Evolutionary conservation across 1,140 invertebrate species (phyloP).

Genomic region (Drosophila jambulina): DNA sequence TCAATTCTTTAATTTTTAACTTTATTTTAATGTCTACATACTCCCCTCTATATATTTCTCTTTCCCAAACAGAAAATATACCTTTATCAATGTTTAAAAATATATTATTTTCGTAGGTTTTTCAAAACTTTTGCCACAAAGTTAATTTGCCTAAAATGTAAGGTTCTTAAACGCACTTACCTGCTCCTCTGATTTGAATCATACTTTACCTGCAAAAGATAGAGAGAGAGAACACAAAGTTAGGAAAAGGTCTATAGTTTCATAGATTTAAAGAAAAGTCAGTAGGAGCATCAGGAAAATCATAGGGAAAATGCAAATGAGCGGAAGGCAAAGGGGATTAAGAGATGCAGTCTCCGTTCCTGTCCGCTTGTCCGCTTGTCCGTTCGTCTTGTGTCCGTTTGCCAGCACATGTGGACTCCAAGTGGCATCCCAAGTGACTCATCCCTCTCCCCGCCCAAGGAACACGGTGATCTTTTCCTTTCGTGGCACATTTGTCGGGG

Average conservation of each 20-base stretch:
- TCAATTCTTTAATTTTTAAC: no score
- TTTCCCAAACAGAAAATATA: background rate
- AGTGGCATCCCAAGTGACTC: conserved; percentile 24
- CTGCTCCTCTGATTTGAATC: conserved; percentile 29
- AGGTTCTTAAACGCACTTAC: conserved; percentile 54
- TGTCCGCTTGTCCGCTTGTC: conserved; percentile 1
- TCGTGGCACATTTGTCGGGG: conserved; percentile 66
- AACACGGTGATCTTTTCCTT: conserved; percentile 60
- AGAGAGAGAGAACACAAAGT: background rate
- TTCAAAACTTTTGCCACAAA: conserved; percentile 29
- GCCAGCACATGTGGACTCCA: conserved; percentile 57
- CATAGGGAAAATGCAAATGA: conserved; percentile 60
- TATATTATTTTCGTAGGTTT: background rate
- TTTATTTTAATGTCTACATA: background rate
- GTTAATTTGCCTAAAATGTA: conserved; percentile 18
- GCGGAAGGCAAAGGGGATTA: conserved; percentile 61
- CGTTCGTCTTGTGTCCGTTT: conserved; percentile 24
- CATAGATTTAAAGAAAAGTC: conserved; percentile 21
- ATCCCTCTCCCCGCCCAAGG: conserved; percentile 1
- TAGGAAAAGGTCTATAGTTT: conserved; percentile 2
- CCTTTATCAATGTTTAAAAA: background rate
- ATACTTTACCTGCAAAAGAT: conserved; percentile 73
- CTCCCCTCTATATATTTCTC: background rate
- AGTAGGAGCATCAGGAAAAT: conserved; percentile 22
- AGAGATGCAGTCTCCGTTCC: conserved; percentile 52